Evolutionary conservation across 2,113 vertebrate genomes (phyloP).

Genomic region (Nyctereutes procyonoides): DNA sequence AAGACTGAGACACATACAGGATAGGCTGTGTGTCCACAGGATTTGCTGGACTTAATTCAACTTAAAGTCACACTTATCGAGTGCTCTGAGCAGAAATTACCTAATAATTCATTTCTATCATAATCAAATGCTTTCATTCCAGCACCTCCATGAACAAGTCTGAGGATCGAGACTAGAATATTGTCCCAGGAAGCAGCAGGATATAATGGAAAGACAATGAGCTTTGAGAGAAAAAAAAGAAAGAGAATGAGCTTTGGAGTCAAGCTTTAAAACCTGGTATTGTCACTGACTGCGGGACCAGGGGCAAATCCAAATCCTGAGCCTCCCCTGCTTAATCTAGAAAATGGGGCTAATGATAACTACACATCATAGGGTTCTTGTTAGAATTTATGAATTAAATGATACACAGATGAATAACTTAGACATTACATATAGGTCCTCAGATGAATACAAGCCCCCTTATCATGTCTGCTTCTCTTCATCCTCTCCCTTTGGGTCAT

Average conservation of each 20-base stretch:
- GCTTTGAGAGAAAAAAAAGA: no score
- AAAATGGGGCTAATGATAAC: not conserved
- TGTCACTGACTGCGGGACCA: not conserved
- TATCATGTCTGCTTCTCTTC: not conserved
- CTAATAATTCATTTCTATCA: not conserved
- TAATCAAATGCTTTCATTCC: slow-evolving; percentile 20
- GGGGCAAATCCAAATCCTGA: not conserved
- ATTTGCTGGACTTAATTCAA: not conserved
- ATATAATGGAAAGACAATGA: not conserved
- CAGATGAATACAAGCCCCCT: not conserved
- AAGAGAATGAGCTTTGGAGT: not conserved
- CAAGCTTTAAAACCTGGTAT: not conserved
- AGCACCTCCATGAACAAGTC: not conserved
- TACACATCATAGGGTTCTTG: not conserved
- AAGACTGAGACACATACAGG: not conserved
- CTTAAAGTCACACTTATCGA: not conserved
- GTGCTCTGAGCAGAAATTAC: not conserved
- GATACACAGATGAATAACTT: not conserved
- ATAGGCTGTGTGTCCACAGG: not conserved
- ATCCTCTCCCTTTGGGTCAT: not conserved
- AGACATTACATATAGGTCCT: not conserved
- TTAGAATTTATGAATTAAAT: not conserved
- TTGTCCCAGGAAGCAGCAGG: not conserved
- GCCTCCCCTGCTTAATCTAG: not conserved
- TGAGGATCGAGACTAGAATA: not conserved